Base-by-base conservation (phyloP, 2,797 vertebrate genomes). In the Chelmon rostratus region DNA sequence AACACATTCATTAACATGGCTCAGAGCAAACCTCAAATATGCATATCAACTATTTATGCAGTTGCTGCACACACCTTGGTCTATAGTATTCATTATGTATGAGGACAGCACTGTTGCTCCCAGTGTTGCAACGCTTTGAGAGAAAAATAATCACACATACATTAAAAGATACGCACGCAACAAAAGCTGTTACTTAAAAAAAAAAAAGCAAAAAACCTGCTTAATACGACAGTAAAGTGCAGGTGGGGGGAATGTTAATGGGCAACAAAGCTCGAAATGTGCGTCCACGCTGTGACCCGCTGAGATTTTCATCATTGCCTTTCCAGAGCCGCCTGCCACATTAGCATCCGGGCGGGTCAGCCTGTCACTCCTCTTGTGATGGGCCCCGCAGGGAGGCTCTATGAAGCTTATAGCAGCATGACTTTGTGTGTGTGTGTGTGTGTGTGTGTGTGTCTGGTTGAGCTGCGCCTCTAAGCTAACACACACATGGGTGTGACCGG, bases 1-100 rank as follows among this genome's bases (percentile, higher is more conserved):
- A 76, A 77, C 70, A 72, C 54, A 71, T 65, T 82, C 59, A 84
- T 88, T 88, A 86, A 81, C 82, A 83, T 73, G 74, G 57, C 87
- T 78, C 6, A 3, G 23, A 79, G 81, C 68, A 35, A 63, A 73
- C 53, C 66, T 74, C 31, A 66, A 76, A 71, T 81, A 73, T 82
- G 82, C 68, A 79, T 63, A 85, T 86, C 40, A 76, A 81, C 76
- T 82, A 61, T 87, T 86, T 65, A 90, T 89, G 74, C 64, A 69
- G 71, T 31, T 66, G 70, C 70, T 63, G 68, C 67, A 69, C 58
- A 76, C 83, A 85, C 72, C 68, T 83, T 58, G 65, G 53, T 73
- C n/a, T 50, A 38, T 46, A 54, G 50, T 25, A 69, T 86, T 80
- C 81, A 85, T 85, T 86, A 88, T 90, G 78, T 42, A 89, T 86